Base-by-base conservation (phyloP, 2,888 invertebrate species). In the Lasiommata megera region DNA sequence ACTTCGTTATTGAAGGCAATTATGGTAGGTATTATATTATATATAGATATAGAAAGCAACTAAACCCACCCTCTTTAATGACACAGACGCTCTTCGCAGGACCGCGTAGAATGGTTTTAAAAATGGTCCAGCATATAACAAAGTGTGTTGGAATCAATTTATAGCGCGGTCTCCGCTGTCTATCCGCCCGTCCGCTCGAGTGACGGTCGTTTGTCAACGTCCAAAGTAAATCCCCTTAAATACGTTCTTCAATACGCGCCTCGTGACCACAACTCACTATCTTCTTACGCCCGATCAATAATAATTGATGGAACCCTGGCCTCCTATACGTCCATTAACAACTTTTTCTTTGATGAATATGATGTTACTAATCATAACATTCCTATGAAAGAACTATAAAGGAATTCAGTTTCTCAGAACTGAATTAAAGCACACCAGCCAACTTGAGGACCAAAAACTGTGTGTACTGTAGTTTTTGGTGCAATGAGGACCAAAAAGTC, bases 131-230 rank as follows among this genome's bases (percentile, higher is more conserved):
- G 18, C 57, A 28, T 50, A 44, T 56, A 57, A 60, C 57, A 54
- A 43, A 59, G 51, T 56, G 54, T 54, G n/a, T 54, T 47, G 38
- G 57, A 61, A 61, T 63, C 63, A 63, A 70, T 70, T 70, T 70
- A 69, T 69, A 56, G 66, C 67, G 64, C 61, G 70, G 69, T 56
- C 54, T 31, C 37, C 56, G 60, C 56, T 60, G 60, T 60, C 62
- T 52, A 56, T 67, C 71, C 67, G 69, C 67, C 74, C 68, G 72
- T 73, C 72, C 73, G 71, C 75, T 68, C 70, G 74, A 78, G 77
- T 73, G 73, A 71, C 72, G 74, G 76, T 76, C 76, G 87, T 87
- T 78, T 77, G 79, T 88, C 88, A 86, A 74, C 84, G 87, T 88
- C 87, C 72, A 56, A 68, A 73, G 73, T 80, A 80, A 85, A 86